These are phyloP conservation scores for Pogonognathellus flavescens DNA, from an alignment of 1,140 invertebrate genomes.

Conservation along the genomic window DNA sequence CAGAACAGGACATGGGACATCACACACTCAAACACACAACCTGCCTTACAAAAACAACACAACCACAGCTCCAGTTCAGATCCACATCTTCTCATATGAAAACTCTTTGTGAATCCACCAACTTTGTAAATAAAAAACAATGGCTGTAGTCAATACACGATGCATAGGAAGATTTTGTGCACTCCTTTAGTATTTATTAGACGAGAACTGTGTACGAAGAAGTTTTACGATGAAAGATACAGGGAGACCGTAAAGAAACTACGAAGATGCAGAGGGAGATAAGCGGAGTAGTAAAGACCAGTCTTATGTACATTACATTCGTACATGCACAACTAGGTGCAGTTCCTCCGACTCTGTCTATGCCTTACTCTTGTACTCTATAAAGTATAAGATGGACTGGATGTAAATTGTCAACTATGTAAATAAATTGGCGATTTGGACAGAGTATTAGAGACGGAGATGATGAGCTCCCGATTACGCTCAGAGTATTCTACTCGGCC, in stretches of 20 bases:
- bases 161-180: no score
- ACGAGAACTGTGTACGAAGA: background rate
- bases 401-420: background rate
- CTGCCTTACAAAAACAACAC: background rate
- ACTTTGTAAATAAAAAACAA: no score
- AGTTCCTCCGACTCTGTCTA: no score
- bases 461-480: conserved; percentile 31
- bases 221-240: background rate
- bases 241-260: background rate
- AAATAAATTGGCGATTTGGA: conserved; percentile 40
- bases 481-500: background rate
- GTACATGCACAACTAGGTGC: background rate
- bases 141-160: no score
- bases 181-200: background rate
- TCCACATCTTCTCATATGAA: background rate
- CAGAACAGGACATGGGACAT: conserved; percentile 1
- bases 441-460: conserved; percentile 29
- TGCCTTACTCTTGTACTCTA: background rate
- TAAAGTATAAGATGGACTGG: background rate
- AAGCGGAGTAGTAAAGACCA: conserved; percentile 5
- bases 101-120: background rate
- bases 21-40: background rate
- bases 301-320: conserved; percentile 10
- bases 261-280: background rate
- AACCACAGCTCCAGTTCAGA: conserved; percentile 23